These are phyloP conservation scores for Podarcis lilfordi DNA, from an alignment of 2,797 vertebrate species.

Conservation along the genomic window DNA sequence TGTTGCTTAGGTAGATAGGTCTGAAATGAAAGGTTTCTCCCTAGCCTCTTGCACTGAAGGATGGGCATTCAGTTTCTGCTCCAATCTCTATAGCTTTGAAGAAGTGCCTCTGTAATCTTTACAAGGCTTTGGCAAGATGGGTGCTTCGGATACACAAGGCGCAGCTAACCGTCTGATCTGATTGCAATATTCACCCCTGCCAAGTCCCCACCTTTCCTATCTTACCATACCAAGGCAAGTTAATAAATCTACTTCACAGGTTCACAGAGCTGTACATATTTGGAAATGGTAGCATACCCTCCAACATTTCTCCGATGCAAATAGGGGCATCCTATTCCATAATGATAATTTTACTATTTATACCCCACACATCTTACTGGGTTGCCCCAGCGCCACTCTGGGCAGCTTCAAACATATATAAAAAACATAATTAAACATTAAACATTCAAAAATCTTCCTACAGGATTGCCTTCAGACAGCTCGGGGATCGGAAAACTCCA, in stretches of 20 bases:
- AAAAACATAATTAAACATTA: no score
- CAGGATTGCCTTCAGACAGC: no score
- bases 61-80: accelerated
- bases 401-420: no score
- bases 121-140: constrained; percentile 54
- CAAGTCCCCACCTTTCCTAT: not conserved
- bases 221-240: accelerated
- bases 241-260: not conserved
- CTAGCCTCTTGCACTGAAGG: not conserved
- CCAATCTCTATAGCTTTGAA: constrained; percentile 58
- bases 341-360: no score
- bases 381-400: no score
- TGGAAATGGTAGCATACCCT: not conserved
- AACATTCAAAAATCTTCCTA: no score
- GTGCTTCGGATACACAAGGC: not conserved
- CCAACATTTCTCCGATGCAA: no score
- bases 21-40: constrained; percentile 6
- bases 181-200: constrained; percentile 21
- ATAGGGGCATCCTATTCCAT: no score
- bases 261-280: not conserved
- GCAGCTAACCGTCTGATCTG: constrained; percentile 31
- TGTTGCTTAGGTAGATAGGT: constrained; percentile 28
- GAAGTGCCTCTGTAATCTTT: constrained; percentile 46
- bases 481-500: no score
- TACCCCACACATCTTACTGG: no score